These are phyloP conservation scores for Pseudomyrmex concolor DNA, from an alignment of 1,140 invertebrate genomes.

Conservation along the genomic window DNA sequence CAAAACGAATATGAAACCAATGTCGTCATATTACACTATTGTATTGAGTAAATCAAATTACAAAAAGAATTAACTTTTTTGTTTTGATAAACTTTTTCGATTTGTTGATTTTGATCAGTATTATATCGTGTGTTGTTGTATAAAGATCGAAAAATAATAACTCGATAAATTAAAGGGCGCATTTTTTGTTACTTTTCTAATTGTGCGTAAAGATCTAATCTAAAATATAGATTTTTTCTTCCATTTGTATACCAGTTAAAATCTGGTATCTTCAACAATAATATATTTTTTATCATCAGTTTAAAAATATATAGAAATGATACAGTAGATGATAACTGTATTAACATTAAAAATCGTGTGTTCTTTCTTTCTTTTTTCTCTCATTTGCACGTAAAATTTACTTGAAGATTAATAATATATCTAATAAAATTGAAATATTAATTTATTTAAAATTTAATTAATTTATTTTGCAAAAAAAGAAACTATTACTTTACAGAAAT, in stretches of 20 bases:
- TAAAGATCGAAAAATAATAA: background rate
- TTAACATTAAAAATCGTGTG: slow-evolving; percentile 12
- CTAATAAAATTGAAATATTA: too few relatives aligned
- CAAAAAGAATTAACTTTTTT: slow-evolving; percentile 8
- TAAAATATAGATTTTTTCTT: slow-evolving; percentile 11
- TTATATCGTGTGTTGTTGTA: slow-evolving; percentile 10
- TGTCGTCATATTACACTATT: background rate
- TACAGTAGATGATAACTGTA: background rate
- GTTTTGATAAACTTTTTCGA: background rate
- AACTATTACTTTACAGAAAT: too few relatives aligned
- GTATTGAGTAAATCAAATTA: background rate
- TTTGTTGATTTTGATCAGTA: slow-evolving; percentile 21
- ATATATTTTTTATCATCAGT: slow-evolving; percentile 35
- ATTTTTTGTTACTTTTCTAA: slow-evolving; percentile 1
- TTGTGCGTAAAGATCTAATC: background rate
- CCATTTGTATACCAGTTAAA: background rate
- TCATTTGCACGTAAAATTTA: too few relatives aligned
- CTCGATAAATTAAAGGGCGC: background rate
- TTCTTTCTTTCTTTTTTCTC: background rate
- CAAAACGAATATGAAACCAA: background rate
- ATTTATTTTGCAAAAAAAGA: too few relatives aligned
- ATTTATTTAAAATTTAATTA: too few relatives aligned
- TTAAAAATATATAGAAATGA: slow-evolving; percentile 20
- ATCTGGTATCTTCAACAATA: slow-evolving; percentile 33
- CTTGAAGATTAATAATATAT: too few relatives aligned